Evolutionary conservation across 2,113 vertebrate species (phyloP), one percentile per base, ranked within the genome.

Genomic region (Sylvietta virens): DNA sequence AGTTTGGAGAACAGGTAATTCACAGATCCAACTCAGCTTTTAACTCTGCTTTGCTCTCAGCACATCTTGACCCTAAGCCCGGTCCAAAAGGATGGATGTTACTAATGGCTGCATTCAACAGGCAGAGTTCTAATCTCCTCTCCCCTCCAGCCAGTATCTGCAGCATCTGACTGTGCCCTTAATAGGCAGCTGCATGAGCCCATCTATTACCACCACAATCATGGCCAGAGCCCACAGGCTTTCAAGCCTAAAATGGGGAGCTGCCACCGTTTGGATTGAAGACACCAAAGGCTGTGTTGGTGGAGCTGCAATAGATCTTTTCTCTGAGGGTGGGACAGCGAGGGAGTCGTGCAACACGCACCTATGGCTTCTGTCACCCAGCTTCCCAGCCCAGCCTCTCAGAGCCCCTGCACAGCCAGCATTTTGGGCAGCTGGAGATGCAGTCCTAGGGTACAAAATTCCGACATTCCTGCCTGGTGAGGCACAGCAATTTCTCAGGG

Each of bases 211-310:
- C 2, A 58, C 76, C 57, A 76, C 48, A 40, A 12, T 40, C 89
- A 40, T 88, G 84, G 82, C 88, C 95, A 93, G 86, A 88, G 11
- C 54, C 85, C 74, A 31, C 51, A 88, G 92, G 79, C 66, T 94
- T 93, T 88, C 71, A 60, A 73, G n/a, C 47, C 88, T 66, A 73
- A 86, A 95, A 90, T 27, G 66, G 51, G 82, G 90, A 91, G 17
- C 81, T 92, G 81, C 45, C 39, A 53, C 81, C 24, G 13, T 31
- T 35, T 45, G 71, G 39, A 71, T 60, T 91, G 82, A 83, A 91
- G 74, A 61, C 48, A 85, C 73, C 54, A 67, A 93, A 61, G 80
- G 10, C 86, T 86, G 67, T 76, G n/a, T 92, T 66, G 81, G 61
- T 71, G 58, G 54, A 50, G n/a, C 30, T 88, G 79, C 21, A 53